Base-by-base conservation (phyloP, 2,888 invertebrate genomes). In the Stenotaenia linearis region DNA sequence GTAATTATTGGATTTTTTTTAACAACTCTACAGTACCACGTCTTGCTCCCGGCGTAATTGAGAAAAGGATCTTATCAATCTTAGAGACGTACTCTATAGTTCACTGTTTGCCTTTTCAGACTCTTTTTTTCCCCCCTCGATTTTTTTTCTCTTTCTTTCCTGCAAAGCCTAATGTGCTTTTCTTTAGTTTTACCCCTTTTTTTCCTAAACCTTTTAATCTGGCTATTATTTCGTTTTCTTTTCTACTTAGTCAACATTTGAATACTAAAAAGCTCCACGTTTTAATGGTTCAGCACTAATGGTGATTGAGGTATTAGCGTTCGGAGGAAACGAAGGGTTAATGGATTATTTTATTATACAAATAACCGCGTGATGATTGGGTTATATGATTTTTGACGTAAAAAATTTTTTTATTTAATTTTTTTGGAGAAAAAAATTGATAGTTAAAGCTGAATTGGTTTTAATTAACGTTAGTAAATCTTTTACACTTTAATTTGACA, bases 51-150 rank as follows among this genome's bases (percentile, higher is more conserved):
- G 21, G 15, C 69, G 25, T 69, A 69, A 69, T 69, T 69, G 69
- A 69, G 69, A 69, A 69, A 69, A 69, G 25, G 28, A 28, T 69
- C 69, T 69, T 28, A 69, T 69, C 69, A 69, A 69, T 69, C 69
- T 69, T 69, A 25, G 28, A 28, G 69, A 25, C 4, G 69, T 28
- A 12, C 25, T 15, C 28, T 28, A 5, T 28, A 7, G 10, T 69
- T 25, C 69, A 12, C 12, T 69, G 23, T 28, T 69, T 25, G 28
- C 12, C 69, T 69, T 69, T 69, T 50, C 50, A 50, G 50, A 18
- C 7, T 50, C 9, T 45, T 45, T 45, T 12, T 12, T 15, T 4
- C 15, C 25, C 28, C 69, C 15, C 10, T 69, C 25, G 25, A 25
- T 69, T 23, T 69, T 23, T 61, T 12, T 5, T 25, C 61, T 15